Evolutionary conservation across 1,140 invertebrate species (phyloP).

Genomic region (Philopotamus ludificatus): DNA sequence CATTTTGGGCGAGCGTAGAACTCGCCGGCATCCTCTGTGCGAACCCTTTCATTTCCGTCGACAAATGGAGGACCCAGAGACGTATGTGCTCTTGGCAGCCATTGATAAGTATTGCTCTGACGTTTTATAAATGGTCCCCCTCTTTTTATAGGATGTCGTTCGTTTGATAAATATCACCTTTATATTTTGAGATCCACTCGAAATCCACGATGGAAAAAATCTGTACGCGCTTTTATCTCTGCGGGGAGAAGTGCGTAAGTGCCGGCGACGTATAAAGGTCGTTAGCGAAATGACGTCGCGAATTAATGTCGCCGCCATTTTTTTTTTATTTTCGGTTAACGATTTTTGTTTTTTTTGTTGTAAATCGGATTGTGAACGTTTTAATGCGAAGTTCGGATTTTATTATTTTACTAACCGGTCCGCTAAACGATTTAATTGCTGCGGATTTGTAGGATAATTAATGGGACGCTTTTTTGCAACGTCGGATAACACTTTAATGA

Average conservation of each 20-base stretch:
- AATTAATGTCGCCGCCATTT: too few species aligned
- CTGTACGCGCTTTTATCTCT: neutral
- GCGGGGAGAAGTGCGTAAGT: too few species aligned
- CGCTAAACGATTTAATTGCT: neutral
- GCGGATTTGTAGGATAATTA: neutral
- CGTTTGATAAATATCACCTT: constrained; percentile 14
- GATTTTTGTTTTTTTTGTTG: too few species aligned
- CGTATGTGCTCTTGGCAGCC: constrained; percentile 7
- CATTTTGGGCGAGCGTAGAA: neutral
- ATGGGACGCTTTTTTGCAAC: neutral
- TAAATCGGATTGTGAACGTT: too few species aligned
- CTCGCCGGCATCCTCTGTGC: neutral
- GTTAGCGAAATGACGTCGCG: too few species aligned
- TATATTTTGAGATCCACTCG: neutral
- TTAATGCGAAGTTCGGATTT: too few species aligned
- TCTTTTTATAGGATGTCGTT: constrained; percentile 6
- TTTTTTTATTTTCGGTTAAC: too few species aligned
- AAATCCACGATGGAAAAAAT: neutral
- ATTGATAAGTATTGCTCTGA: constrained; percentile 14
- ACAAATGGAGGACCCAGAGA: too few species aligned
- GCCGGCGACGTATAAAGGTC: too few species aligned
- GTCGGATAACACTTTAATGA: neutral
- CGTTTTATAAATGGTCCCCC: constrained; percentile 9
- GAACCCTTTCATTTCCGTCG: neutral
- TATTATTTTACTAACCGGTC: neutral